Evolutionary conservation across 2,797 vertebrate genomes (phyloP).

Genomic region (Eulemur rubriventer): DNA sequence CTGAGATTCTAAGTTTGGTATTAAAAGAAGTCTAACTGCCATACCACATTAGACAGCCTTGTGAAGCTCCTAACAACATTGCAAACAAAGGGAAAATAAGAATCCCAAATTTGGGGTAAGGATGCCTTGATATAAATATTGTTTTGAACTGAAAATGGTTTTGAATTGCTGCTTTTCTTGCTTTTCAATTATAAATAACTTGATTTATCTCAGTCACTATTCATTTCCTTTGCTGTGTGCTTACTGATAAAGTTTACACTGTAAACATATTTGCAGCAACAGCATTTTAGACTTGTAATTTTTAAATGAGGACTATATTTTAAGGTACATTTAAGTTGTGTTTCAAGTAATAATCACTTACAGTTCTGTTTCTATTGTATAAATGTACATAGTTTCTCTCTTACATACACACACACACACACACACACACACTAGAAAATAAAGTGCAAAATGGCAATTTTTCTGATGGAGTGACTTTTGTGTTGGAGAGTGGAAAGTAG

Average conservation of each 20-base stretch:
- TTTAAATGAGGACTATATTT: not conserved
- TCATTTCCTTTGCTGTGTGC: not conserved
- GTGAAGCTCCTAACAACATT: not conserved
- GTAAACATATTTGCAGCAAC: not conserved
- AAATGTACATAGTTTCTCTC: not conserved
- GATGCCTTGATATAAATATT: not conserved
- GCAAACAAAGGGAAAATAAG: not conserved
- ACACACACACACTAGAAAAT: not conserved
- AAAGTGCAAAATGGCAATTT: not conserved
- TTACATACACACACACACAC: fast-evolving
- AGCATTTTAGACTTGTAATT: not conserved
- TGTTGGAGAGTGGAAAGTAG: not conserved
- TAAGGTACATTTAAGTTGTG: not conserved
- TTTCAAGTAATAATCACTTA: not conserved
- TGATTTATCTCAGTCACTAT: not conserved
- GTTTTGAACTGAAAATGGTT: not conserved
- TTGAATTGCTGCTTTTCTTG: not conserved
- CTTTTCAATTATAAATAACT: not conserved
- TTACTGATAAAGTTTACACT: not conserved
- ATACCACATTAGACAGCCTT: not conserved
- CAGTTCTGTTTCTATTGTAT: not conserved
- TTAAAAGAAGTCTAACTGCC: not conserved
- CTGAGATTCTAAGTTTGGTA: not conserved
- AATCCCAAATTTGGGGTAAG: not conserved
- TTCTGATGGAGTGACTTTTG: not conserved